phyloP scores from a whole-genome alignment of 1,140 invertebrate species.

The Papilio machaon region DNA sequence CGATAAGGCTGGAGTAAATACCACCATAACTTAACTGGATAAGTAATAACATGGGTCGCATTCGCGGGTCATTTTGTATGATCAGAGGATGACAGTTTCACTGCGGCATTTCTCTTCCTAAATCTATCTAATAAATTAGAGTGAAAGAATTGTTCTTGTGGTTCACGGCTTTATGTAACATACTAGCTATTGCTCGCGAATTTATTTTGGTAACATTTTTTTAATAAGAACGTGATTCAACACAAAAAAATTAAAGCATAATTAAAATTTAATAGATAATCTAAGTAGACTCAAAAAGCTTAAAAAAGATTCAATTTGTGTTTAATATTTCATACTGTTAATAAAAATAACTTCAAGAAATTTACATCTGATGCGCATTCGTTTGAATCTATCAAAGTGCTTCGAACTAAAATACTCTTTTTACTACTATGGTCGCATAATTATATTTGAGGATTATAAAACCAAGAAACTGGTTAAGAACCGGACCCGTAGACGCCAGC shows the following conservation, averaged over 20 bases:
- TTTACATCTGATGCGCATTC: neutral
- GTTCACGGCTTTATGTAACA: constrained; percentile 1
- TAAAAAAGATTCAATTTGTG: neutral
- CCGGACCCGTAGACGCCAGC: too few species aligned
- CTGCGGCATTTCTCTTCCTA: constrained; percentile 18
- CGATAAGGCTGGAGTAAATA: constrained; percentile 9
- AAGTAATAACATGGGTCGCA: constrained; percentile 6
- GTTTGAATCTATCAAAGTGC: neutral
- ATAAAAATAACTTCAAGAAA: neutral
- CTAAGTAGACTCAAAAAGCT: too few species aligned
- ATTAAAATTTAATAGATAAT: too few species aligned
- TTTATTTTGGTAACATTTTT: neutral
- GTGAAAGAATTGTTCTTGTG: neutral
- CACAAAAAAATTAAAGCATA: too few species aligned
- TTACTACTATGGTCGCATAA: neutral
- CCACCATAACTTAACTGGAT: constrained; percentile 10
- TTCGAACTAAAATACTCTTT: neutral
- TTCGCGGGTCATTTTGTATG: constrained; percentile 2
- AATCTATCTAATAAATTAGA: constrained; percentile 16
- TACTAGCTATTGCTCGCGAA: neutral
- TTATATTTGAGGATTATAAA: neutral
- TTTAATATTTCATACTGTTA: neutral
- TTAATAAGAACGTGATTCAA: too few species aligned
- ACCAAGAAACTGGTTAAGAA: neutral
- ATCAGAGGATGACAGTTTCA: constrained; percentile 21